A percentile compares a stretch with the other conserved stretches of the same genome.
phyloP scores from a whole-genome alignment of 2,888 invertebrate species.

The Coronaproctus castanopsis region DNA sequence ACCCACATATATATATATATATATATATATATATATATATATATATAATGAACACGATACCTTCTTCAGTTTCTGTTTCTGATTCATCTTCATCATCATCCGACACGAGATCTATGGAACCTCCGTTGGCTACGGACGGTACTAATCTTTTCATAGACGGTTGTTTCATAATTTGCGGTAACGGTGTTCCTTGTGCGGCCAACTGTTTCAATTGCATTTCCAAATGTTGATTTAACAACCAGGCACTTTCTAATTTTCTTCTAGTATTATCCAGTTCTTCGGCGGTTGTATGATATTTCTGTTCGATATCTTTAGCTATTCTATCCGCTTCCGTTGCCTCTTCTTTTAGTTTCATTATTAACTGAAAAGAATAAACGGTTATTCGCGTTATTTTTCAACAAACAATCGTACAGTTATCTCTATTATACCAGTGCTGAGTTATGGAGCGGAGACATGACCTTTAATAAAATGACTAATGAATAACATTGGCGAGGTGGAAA shows the following conservation, averaged over 20 bases:
- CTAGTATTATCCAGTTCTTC: slow-evolving; percentile 54
- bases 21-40: too few species aligned
- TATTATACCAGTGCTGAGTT: too few species aligned
- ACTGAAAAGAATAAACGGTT: slow-evolving; percentile 17
- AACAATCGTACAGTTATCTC: too few species aligned
- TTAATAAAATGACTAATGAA: neutral
- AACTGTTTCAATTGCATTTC: slow-evolving; percentile 56
- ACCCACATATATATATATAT: too few species aligned
- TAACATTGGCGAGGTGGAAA: neutral
- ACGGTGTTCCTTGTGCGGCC: slow-evolving; percentile 23
- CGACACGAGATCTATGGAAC: slow-evolving; percentile 16
- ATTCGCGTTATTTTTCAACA: too few species aligned
- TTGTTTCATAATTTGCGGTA: slow-evolving; percentile 19
- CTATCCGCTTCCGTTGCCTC: slow-evolving; percentile 58
- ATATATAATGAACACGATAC: too few species aligned
- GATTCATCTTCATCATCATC: slow-evolving; percentile 20
- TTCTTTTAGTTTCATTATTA: slow-evolving; percentile 34
- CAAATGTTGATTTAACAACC: slow-evolving; percentile 50
- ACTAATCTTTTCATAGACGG: slow-evolving; percentile 22
- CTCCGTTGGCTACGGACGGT: slow-evolving; percentile 18
- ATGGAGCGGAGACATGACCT: too few species aligned
- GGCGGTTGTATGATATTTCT: slow-evolving; percentile 51
- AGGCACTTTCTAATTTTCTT: slow-evolving; percentile 57
- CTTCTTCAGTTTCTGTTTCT: slow-evolving; percentile 20
- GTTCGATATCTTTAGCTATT: slow-evolving; percentile 58